These are phyloP conservation scores for Eristalis arbustorum DNA, from an alignment of 2,888 invertebrate genomes.

Conservation along the genomic window DNA sequence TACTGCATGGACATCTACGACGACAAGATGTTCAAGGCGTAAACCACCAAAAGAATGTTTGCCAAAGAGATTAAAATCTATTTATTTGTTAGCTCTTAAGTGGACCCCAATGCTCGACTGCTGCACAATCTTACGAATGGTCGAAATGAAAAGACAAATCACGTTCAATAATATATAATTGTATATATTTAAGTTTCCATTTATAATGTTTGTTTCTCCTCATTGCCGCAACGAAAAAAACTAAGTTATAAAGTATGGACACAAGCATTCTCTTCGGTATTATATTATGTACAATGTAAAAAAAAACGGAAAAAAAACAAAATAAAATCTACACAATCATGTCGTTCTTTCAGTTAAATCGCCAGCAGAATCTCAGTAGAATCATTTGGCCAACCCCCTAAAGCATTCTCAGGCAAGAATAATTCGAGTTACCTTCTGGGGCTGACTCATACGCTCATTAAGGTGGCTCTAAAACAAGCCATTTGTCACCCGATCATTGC, in stretches of 20 bases:
- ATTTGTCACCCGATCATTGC: conserved; percentile 57
- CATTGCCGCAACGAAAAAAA: conserved; percentile 42
- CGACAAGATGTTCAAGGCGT: conserved; percentile 80
- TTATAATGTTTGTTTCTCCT: conserved; percentile 3
- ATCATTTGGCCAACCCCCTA: not conserved
- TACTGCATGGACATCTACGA: conserved; percentile 85
- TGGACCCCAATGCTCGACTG: not conserved
- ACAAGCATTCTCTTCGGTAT: conserved; percentile 53
- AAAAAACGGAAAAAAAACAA: conserved; percentile 10
- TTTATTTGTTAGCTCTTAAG: conserved; percentile 9
- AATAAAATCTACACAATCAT: conserved; percentile 29
- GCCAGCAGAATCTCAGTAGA: not conserved
- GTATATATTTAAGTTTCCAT: conserved; percentile 42
- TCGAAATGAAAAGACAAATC: conserved; percentile 30
- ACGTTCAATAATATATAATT: conserved; percentile 31
- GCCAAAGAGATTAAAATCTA: conserved; percentile 11
- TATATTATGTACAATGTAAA: conserved; percentile 62
- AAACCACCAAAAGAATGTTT: not conserved
- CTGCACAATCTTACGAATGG: not conserved
- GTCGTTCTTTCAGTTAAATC: conserved; percentile 17
- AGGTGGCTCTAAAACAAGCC: conserved; percentile 67
- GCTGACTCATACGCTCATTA: not conserved
- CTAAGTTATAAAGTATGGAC: conserved; percentile 29
- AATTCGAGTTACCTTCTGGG: conserved; percentile 35
- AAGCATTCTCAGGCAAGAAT: conserved; percentile 15